phyloP scores from a whole-genome alignment of 2,113 vertebrate genomes.

The Cyanistes caeruleus region DNA sequence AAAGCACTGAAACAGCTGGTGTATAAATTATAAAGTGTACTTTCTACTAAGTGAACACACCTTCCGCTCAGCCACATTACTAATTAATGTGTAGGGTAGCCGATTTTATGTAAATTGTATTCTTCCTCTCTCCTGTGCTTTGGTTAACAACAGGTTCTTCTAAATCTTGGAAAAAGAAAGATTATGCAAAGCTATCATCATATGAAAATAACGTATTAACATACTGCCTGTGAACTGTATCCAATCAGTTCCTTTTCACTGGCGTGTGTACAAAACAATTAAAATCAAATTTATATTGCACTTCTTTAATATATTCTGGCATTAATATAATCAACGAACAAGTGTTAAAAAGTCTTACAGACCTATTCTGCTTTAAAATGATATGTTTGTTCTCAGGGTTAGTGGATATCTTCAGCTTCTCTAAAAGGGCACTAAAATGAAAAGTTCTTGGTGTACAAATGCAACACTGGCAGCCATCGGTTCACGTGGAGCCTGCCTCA shows the following conservation, averaged over 20 bases:
- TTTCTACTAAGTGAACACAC: slow-evolving; percentile 98
- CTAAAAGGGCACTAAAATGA: slow-evolving; percentile 40
- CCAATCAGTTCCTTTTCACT: slow-evolving; percentile 99
- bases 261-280: slow-evolving; percentile 99
- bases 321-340: slow-evolving; percentile 95
- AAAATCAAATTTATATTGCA: slow-evolving; percentile 99
- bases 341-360: slow-evolving; percentile 91
- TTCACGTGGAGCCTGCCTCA: background rate
- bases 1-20: slow-evolving; percentile 98
- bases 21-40: slow-evolving; percentile 99
- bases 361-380: slow-evolving; percentile 87
- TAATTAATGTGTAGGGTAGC: slow-evolving; percentile 98
- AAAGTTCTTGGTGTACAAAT: background rate
- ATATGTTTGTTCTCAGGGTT: slow-evolving; percentile 68
- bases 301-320: slow-evolving; percentile 95
- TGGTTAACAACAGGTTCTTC: slow-evolving; percentile 96
- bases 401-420: slow-evolving; percentile 50
- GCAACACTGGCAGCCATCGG: background rate
- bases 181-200: slow-evolving; percentile 99
- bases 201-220: slow-evolving; percentile 99
- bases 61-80: slow-evolving; percentile 96
- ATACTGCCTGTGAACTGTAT: slow-evolving; percentile 99
- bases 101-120: slow-evolving; percentile 97
- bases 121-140: slow-evolving; percentile 90
- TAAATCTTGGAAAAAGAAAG: slow-evolving; percentile 90